Percentiles rank a stretch among this genome's conserved stretches.
Conservation (phyloP, 2,113 vertebrate genomes). For the Donacobius atricapilla region DNA sequence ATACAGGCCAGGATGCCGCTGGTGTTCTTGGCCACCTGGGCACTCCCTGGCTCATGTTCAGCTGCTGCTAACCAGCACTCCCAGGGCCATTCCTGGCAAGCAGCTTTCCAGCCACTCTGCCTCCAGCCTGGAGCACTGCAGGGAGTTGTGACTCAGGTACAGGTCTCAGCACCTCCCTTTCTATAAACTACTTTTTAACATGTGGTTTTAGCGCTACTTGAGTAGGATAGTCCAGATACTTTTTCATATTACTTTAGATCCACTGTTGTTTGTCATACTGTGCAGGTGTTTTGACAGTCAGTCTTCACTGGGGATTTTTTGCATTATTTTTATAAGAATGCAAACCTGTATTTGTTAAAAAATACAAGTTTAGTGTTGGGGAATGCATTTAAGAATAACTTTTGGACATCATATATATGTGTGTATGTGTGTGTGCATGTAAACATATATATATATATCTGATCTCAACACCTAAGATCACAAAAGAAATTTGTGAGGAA, state of each 20-base stretch:
- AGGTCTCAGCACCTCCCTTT: not conserved
- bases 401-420: not conserved
- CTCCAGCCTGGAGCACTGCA: not conserved
- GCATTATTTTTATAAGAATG: not conserved
- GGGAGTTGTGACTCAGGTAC: not conserved
- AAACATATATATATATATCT: not conserved
- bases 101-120: not conserved
- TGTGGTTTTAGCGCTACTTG: not conserved
- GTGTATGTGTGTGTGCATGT: rapidly evolving
- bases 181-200: not conserved
- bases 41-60: not conserved
- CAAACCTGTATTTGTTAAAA: not conserved
- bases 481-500: not conserved
- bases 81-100: not conserved
- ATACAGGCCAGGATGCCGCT: not conserved
- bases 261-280: not conserved
- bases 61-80: rapidly evolving
- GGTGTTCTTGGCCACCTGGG: not conserved
- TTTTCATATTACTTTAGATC: not conserved
- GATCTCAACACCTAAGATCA: not conserved
- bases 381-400: not conserved
- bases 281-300: not conserved
- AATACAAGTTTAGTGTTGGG: not conserved
- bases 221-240: not conserved
- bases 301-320: not conserved